These are phyloP conservation scores for Pagrus major DNA, from an alignment of 2,113 vertebrate genomes.

Conservation along the genomic window DNA sequence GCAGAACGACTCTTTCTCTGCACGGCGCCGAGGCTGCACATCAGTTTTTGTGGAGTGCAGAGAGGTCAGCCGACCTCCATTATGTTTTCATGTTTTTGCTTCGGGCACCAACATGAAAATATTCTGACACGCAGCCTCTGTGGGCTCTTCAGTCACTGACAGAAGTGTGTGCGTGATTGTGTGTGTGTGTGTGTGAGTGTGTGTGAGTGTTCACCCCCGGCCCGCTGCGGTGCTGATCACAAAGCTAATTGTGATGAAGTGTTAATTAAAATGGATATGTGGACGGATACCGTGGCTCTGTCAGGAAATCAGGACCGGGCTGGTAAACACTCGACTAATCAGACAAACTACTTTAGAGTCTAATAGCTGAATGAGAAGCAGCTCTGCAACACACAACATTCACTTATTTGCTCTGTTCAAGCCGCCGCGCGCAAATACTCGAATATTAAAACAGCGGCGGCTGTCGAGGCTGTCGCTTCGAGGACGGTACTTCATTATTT, in stretches of 20 bases:
- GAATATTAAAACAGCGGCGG: not conserved
- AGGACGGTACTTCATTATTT: not conserved
- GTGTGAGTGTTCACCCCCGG: not conserved
- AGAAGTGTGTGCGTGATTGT: not conserved
- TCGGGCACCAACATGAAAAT: conserved; percentile 18
- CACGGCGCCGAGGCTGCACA: not conserved
- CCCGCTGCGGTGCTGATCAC: conserved; percentile 38
- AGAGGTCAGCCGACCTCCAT: conserved; percentile 44
- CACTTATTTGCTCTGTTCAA: not conserved
- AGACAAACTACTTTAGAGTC: conserved; percentile 32
- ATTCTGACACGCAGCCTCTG: conserved; percentile 3
- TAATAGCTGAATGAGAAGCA: conserved; percentile 21
- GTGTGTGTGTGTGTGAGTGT: conserved; percentile 5
- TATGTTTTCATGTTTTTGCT: conserved; percentile 43
- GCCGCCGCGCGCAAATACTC: not conserved
- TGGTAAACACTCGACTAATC: conserved; percentile 65
- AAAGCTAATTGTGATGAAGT: conserved; percentile 51
- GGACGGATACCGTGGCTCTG: conserved; percentile 15
- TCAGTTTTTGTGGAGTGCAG: not conserved
- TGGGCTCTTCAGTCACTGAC: not conserved
- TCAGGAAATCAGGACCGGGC: conserved; percentile 8
- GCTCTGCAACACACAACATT: not conserved
- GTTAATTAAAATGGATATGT: conserved; percentile 51
- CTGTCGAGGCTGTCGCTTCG: not conserved
- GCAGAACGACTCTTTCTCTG: not conserved